Evolutionary conservation across 2,888 invertebrate genomes (phyloP), one percentile per base, ranked within the genome.

Genomic region (Scaptomyza reducta): DNA sequence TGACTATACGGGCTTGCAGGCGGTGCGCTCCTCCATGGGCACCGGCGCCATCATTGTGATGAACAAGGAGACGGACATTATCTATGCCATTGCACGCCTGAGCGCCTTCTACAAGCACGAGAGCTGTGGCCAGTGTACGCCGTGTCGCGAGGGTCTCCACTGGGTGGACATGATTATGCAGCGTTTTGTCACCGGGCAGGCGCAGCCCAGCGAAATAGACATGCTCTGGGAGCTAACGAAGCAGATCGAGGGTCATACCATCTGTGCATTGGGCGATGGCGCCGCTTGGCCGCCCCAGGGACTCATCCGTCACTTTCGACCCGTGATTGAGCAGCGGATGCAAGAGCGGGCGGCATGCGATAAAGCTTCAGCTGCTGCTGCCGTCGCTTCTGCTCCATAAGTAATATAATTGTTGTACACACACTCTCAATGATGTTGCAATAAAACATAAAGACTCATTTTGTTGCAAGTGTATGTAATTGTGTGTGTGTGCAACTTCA

Each of bases 201-300:
- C 97, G 0, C 94, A 95, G 76, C 94, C 95, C 1, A 96, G 95
- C 72, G 99, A 99, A 93, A 99, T 99, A 84, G 98, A 99, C 90
- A 98, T 99, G 98, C 92, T 99, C 56, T 99, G 97, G 96, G 99
- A 99, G 92, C 93, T 99, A 69, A 98, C 97, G 78, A 99, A 99
- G 93, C 99, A 99, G 93, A 98, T 99, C 90, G 99, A 99, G 94
- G 97, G 98, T 2, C 99, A 99, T 91, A 99, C 99, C 22, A 99
- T 99, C 91, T 99, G 99, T 92, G 99, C 99, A 14, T 92, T 99
- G 65, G 99, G 97, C 29, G 99, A 99, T 92, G 99, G 98, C 76
- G 99, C 99, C 18, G 98, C 99, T 29, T 99, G 99, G 99, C 99
- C 99, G 0, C 97, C 98, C 2, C 99, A 99, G 91, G 97, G 97